Evolutionary conservation across 2,797 vertebrate genomes (phyloP).

Genomic region (Phataginus tetradactyla): DNA sequence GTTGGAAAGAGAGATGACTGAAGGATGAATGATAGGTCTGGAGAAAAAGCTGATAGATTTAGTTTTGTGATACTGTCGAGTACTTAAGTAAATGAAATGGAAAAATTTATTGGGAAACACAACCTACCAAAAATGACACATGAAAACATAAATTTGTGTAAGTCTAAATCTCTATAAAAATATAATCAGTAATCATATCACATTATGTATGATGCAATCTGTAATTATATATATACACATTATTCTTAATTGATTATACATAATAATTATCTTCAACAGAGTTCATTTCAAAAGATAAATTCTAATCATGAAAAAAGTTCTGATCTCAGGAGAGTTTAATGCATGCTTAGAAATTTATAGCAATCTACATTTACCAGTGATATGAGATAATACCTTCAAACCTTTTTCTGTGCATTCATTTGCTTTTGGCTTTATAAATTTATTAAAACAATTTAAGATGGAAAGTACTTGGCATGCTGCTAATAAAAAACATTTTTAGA

Average conservation of each 20-base stretch:
- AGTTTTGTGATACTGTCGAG: not conserved
- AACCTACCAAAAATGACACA: not conserved
- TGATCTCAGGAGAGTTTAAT: not conserved
- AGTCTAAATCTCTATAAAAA: not conserved
- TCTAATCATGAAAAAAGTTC: not conserved
- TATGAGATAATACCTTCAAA: not conserved
- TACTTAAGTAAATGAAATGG: not conserved
- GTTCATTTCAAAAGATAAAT: constrained; percentile 3
- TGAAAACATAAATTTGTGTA: not conserved
- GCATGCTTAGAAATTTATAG: not conserved
- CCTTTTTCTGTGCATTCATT: not conserved
- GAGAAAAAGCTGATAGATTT: not conserved
- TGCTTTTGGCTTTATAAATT: not conserved
- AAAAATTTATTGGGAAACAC: not conserved
- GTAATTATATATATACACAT: not conserved
- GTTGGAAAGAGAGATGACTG: not conserved
- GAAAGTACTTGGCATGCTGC: not conserved
- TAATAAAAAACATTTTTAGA: not conserved
- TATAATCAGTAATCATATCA: too few relatives aligned
- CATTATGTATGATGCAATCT: not conserved
- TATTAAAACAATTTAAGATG: not conserved
- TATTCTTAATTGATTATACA: not conserved
- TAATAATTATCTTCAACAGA: not conserved
- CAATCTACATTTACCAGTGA: not conserved
- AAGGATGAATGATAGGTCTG: not conserved